Conservation (phyloP, 2,797 vertebrate species). For the Lindbergichthys nudifrons region DNA sequence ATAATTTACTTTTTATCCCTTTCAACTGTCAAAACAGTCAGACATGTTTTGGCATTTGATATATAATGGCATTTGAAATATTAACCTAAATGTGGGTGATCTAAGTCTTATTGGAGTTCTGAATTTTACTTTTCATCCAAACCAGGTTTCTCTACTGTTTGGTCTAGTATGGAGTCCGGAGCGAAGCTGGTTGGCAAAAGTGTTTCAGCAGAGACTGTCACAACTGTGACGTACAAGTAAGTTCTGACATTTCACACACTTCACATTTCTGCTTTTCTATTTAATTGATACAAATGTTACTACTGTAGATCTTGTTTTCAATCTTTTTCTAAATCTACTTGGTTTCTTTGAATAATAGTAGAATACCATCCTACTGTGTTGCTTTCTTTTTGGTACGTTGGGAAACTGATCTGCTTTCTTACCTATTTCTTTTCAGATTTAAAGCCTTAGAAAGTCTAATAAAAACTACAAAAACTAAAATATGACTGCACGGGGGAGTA, state of each 20-base stretch:
- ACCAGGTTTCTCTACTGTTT: conserved; percentile 92
- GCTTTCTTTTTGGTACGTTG: conserved; percentile 57
- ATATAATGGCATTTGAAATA: background rate
- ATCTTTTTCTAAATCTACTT: conserved; percentile 19
- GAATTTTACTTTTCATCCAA: conserved; percentile 12
- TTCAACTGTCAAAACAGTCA: background rate
- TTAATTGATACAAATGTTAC: background rate
- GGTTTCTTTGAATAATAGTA: conserved; percentile 14
- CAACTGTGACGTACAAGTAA: conserved; percentile 94
- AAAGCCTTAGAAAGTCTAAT: conserved; percentile 82
- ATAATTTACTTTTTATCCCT: background rate
- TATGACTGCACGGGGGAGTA: conserved; percentile 67
- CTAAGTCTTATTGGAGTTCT: background rate
- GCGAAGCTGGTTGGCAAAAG: conserved; percentile 93
- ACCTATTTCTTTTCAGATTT: conserved; percentile 80
- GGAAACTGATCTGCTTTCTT: conserved; percentile 65
- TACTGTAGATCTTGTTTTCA: conserved; percentile 6
- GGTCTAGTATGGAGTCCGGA: conserved; percentile 93
- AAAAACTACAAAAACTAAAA: conserved; percentile 56
- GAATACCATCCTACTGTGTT: conserved; percentile 13
- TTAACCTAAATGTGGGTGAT: background rate
- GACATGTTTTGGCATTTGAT: background rate
- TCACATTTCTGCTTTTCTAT: background rate
- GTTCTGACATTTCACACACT: conserved; percentile 60
- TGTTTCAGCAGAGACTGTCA: conserved; percentile 91